Base-by-base conservation (phyloP, 2,797 vertebrate species). In the Nyctibius grandis region DNA sequence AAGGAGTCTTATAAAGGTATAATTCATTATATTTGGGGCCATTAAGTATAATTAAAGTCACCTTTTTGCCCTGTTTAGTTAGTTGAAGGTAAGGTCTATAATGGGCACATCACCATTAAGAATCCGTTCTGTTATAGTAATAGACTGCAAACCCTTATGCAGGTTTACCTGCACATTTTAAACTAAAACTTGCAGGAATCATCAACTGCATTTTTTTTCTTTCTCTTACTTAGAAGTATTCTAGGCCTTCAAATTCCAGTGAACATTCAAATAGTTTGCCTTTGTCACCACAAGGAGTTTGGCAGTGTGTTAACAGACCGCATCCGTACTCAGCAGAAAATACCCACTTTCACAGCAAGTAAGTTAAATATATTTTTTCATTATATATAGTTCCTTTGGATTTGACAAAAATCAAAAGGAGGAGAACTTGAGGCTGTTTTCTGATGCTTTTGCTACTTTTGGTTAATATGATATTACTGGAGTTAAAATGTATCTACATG, bases 201-300 rank as follows among this genome's bases (percentile, higher is more conserved):
- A 33, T 70, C 69, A 82, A 29, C 59, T 76, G 22, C 34, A 47
- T n/a, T 47, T 65, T 78, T 86, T 75, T 92, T 60, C n/a, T 91
- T 93, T 68, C 19, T 78, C 21, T 86, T 79, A 16, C n/a, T 90
- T 67, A 70, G 59, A 94, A 97, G 88, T 68, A 73, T 88, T 80
- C 86, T 88, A 91, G 57, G 93, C 70, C 86, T 89, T 88, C 94
- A 68, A 44, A 86, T 93, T 80, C 44, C 75, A 85, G 84, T 81
- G 91, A 88, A 47, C 70, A 76, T 56, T 93, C 95, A 70, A 54
- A 97, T 92, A 81, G 73, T 53, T 94, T 96, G 47, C 91, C 77
- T 44, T 70, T 83, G 96, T 95, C 86, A 65, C 97, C 98, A 44
- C 98, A 97, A 84, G 98, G 98, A 95, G 98, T 97, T 89, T 98